Percentiles rank a stretch among this genome's conserved stretches.
These are phyloP conservation scores for Gryllus longicercus DNA, from an alignment of 2,888 invertebrate genomes.

Conservation along the genomic window DNA sequence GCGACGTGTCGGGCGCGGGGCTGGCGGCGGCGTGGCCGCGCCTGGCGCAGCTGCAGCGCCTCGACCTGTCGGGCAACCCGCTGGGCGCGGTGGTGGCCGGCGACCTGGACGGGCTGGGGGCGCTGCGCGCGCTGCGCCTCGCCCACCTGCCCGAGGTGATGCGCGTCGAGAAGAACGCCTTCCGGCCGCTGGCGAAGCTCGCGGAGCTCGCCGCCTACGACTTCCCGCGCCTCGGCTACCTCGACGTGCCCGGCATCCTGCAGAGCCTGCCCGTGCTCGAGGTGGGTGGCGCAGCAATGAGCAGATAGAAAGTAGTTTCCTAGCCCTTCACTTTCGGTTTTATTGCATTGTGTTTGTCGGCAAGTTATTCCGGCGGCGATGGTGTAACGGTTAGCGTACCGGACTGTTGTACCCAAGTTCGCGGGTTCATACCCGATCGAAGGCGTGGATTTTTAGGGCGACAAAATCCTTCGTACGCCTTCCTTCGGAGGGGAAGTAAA, in stretches of 20 bases:
- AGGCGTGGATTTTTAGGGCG: no score
- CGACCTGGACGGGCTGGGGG: slow-evolving; percentile 69
- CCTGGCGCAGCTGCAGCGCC: slow-evolving; percentile 63
- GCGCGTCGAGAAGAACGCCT: slow-evolving; percentile 78
- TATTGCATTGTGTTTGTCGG: no score
- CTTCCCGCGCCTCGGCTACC: slow-evolving; percentile 75
- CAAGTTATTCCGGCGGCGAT: no score
- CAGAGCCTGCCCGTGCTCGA: slow-evolving; percentile 70
- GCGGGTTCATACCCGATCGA: no score
- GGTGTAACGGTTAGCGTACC: no score
- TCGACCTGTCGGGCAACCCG: slow-evolving; percentile 84
- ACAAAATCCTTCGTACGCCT: no score
- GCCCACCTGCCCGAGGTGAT: slow-evolving; percentile 65
- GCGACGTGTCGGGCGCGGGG: slow-evolving; percentile 58
- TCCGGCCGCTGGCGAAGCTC: slow-evolving; percentile 68
- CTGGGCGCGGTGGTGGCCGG: slow-evolving; percentile 70
- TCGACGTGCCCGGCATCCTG: slow-evolving; percentile 82
- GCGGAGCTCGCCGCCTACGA: slow-evolving; percentile 67
- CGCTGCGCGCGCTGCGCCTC: slow-evolving; percentile 56
- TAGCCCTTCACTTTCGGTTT: no score
- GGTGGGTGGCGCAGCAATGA: slow-evolving; percentile 40
- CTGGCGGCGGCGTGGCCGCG: slow-evolving; percentile 62
- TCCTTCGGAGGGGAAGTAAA: no score
- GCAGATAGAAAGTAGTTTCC: no score
- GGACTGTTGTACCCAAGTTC: no score